A percentile compares a stretch with the other conserved stretches of the same genome.
These are phyloP conservation scores for Cryptocephalus primarius DNA, from an alignment of 2,888 invertebrate genomes.

Conservation along the genomic window DNA sequence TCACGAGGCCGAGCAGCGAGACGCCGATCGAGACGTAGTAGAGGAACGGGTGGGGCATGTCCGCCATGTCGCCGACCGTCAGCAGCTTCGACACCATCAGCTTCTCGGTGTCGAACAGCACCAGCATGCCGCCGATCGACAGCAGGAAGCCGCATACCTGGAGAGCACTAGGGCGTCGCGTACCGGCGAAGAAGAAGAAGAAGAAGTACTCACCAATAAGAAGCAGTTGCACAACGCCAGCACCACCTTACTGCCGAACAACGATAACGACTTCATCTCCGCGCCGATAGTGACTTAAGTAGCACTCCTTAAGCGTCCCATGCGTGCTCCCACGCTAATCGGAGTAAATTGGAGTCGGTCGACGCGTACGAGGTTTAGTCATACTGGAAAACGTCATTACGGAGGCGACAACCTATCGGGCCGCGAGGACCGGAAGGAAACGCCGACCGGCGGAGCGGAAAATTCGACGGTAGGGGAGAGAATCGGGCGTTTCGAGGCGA, in stretches of 20 bases:
- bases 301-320: too few relatives aligned
- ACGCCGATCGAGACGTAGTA: conserved; percentile 65
- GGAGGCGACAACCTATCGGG: too few relatives aligned
- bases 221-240: conserved; percentile 57
- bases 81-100: conserved; percentile 62
- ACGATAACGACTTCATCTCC: conserved; percentile 16
- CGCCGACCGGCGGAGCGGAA: conserved; percentile 36
- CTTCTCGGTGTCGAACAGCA: conserved; percentile 60
- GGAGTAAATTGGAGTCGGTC: too few relatives aligned
- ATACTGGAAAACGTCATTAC: too few relatives aligned
- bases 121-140: conserved; percentile 59
- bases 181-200: too few relatives aligned
- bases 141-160: conserved; percentile 64
- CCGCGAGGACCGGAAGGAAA: conserved; percentile 33
- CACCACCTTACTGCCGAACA: conserved; percentile 51
- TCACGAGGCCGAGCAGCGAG: conserved; percentile 55
- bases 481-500: too few relatives aligned
- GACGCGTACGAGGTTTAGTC: too few relatives aligned
- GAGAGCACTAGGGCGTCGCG: too few relatives aligned
- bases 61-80: conserved; percentile 48
- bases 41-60: conserved; percentile 60
- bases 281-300: too few relatives aligned
- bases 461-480: conserved; percentile 6
- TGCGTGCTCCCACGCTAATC: too few relatives aligned
- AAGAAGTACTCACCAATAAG: conserved; percentile 50